Conservation (phyloP, 1,140 invertebrate species). For the Gryon sp. region DNA sequence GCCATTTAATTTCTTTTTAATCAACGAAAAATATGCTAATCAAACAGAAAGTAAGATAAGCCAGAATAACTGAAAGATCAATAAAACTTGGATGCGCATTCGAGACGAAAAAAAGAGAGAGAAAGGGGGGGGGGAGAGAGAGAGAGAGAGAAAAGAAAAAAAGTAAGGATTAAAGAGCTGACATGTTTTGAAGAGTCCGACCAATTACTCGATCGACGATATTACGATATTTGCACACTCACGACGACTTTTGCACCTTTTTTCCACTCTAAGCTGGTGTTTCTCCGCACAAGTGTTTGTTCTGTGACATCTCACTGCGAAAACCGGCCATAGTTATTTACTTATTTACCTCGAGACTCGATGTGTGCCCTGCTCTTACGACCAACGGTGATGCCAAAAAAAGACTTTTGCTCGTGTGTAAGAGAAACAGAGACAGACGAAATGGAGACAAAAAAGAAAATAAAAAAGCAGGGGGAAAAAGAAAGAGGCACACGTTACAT, state of each 20-base stretch:
- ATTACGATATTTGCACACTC: slow-evolving; percentile 71
- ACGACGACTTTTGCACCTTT: slow-evolving; percentile 72
- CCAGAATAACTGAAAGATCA: not conserved
- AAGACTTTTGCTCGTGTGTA: slow-evolving; percentile 9
- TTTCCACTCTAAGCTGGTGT: slow-evolving; percentile 5
- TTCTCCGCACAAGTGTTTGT: slow-evolving; percentile 71
- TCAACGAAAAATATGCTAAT: too few relatives aligned
- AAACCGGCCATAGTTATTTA: slow-evolving; percentile 72
- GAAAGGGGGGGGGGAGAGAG: too few relatives aligned
- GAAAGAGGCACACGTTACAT: slow-evolving; percentile 35
- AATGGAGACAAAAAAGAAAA: slow-evolving; percentile 7
- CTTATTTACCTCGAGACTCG: slow-evolving; percentile 73
- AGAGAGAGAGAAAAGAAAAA: slow-evolving; percentile 19
- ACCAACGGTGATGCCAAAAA: slow-evolving; percentile 20
- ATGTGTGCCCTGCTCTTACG: slow-evolving; percentile 58
- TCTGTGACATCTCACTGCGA: slow-evolving; percentile 71
- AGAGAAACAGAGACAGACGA: not conserved
- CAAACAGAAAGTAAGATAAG: too few relatives aligned
- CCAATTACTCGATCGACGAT: slow-evolving; percentile 56
- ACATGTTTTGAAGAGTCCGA: slow-evolving; percentile 44
- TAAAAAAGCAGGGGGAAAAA: slow-evolving; percentile 21
- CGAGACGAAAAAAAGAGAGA: too few relatives aligned
- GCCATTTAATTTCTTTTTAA: too few relatives aligned
- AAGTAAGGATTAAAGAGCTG: slow-evolving; percentile 17
- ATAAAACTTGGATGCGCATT: not conserved